Base-by-base conservation (phyloP, 2,888 invertebrate species). In the Cheilosia soror region DNA sequence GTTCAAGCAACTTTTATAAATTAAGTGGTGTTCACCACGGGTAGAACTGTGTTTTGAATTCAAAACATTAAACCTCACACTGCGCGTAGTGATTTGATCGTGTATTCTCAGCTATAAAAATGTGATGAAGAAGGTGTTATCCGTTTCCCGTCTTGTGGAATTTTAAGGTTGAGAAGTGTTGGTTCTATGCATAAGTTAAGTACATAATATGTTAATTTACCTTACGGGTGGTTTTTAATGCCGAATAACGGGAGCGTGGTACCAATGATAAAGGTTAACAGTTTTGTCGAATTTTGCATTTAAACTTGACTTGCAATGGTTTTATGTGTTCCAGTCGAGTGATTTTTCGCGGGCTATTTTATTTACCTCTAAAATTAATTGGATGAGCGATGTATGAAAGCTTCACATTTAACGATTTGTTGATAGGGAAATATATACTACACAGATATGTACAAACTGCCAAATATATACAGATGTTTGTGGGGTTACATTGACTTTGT, bases 1-100 rank as follows among this genome's bases (percentile, higher is more conserved):
- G 69, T 65, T 72, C 62, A 71, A 57, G 37, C 9, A 71, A 71
- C 20, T 69, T 63, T 77, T 40, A 13, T 68, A 25, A 60, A 58
- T 53, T 71, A 47, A 63, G 29, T 37, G 51, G n/a, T 57, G 37
- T 65, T 55, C 47, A 29, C 62, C n/a, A 31, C 66, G 68, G 76
- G 62, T 57, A 65, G 37, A 47, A 33, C 53, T 51, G 62, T 69
- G 44, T 15, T 69, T 53, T 49, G 68, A 51, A 68, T 66, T 71
- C 58, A 27, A 49, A 58, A 11, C 58, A 11, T 44, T 49, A 31
- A 44, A 53, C 58, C 4, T 42, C n/a, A 60, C 42, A 60, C 31
- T 27, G 75, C 31, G 75, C 31, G 15, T 57, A 15, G 15, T n/a
- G 11, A 44, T 62, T 40, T 62, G 51, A 42, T 72, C 42, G 72